Conservation (phyloP, 2,888 invertebrate genomes). For the Matsumyia berberina region DNA sequence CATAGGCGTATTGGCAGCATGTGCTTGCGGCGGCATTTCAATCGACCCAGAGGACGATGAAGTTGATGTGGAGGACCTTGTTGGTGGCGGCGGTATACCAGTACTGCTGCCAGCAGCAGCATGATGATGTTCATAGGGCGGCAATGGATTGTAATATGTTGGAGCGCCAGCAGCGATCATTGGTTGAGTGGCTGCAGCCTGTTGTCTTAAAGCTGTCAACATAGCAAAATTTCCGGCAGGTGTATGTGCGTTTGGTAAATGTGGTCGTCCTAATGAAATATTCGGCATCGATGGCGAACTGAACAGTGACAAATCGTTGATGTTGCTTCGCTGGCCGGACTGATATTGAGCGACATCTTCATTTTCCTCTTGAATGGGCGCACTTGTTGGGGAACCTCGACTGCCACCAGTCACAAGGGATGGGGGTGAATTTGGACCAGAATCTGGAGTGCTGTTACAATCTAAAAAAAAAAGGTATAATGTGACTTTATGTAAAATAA, state of each 20-base stretch:
- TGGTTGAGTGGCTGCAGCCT: constrained; percentile 76
- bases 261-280: constrained; percentile 95
- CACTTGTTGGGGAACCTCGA: constrained; percentile 88
- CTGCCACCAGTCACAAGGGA: constrained; percentile 86
- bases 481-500: neutral
- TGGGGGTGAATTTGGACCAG: constrained; percentile 91
- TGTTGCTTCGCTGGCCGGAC: constrained; percentile 88
- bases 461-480: constrained; percentile 81
- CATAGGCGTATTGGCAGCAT: constrained; percentile 80
- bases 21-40: constrained; percentile 83
- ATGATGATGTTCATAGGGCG: constrained; percentile 81
- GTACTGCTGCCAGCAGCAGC: constrained; percentile 64
- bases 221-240: constrained; percentile 81
- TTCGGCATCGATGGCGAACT: constrained; percentile 98
- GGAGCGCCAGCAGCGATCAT: constrained; percentile 79
- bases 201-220: constrained; percentile 82
- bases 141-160: constrained; percentile 82
- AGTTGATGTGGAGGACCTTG: constrained; percentile 85
- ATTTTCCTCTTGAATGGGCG: constrained; percentile 93
- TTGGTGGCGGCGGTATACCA: constrained; percentile 83
- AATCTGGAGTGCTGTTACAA: constrained; percentile 88
- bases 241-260: constrained; percentile 84
- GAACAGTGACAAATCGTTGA: constrained; percentile 91
- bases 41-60: constrained; percentile 83
- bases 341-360: constrained; percentile 88